Base-by-base conservation (phyloP, 2,888 invertebrate genomes). In the Spodoptera exigua region DNA sequence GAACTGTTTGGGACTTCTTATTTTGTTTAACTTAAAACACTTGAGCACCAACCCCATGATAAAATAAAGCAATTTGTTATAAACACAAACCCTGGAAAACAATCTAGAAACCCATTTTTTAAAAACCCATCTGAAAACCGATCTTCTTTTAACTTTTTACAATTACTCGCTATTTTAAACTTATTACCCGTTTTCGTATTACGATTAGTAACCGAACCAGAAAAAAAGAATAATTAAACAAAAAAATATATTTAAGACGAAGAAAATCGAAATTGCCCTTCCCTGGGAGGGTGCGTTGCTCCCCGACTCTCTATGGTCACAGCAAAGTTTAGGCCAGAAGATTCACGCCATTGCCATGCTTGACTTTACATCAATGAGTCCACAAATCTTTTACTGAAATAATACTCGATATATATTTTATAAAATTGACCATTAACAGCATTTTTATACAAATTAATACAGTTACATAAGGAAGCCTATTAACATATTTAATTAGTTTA, bases 251-350 rank as follows among this genome's bases (percentile, higher is more conserved):
- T 68, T 66, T 48, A 70, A 81, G 78, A 63, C 70, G 62, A 61
- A 65, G 79, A 74, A 78, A 81, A 81, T 76, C 75, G 64, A 74
- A 76, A 80, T 67, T 60, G 49, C 68, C 57, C 73, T 76, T 78
- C 69, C 62, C 48, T 58, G 57, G 65, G 74, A 67, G 70, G 67
- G 77, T 76, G 77, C 77, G 76, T 77, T 66, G 67, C 74, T 78
- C 70, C 78, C 83, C 73, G 62, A 67, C 63, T 74, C 74, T 80
- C 73, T 71, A 65, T 55, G 59, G 14, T n/a, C 48, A 49, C 32
- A 36, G 17, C n/a, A 18, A 7, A 49, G 32, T 12, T 36, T 5
- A 18, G 14, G 4, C 17, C 52, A 67, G 61, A 60, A 60, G 40
- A 1, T 32, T 7, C 32, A 36, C 3, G 7, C 9, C n/a, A 0